Evolutionary conservation across 2,113 vertebrate genomes (phyloP), one percentile per base, ranked within the genome.

Genomic region (Rhadina sibilatrix): DNA sequence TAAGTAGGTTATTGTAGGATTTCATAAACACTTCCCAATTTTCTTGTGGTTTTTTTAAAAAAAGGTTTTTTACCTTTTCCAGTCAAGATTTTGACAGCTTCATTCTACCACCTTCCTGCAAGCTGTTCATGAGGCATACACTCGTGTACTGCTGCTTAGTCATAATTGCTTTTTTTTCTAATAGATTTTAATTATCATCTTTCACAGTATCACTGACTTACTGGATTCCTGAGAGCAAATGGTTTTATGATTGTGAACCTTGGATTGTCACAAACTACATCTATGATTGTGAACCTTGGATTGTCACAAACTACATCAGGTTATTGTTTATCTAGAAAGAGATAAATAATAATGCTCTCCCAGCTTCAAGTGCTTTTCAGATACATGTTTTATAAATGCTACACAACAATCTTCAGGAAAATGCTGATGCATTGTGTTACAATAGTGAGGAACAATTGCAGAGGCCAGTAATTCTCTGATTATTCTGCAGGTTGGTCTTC

Each of bases 401-500:
- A 4, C 15, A 10, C 37, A 52, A 22, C 65, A 42, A 19, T 54
- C 10, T 75, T 61, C 40, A 69, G 31, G 68, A 25, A 44, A 75
- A 42, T 38, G 21, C 27, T 50, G 16, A 13, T 4, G 3, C 17
- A 6, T 16, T 80, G 28, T 64, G 54, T 54, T 76, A 40, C 9
- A 56, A 1, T 11, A 74, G 18, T 31, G 35, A 70, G 42, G 76
- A 63, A 30, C 11, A n/a, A 47, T 65, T 40, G 37, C 64, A 49
- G 72, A 78, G 27, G 27, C 24, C 9, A 66, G 5, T 79, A 59
- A 90, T 74, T 95, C n/a, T 87, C 47, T 47, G 30, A 50, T 85
- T 97, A 69, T 92, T 83, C 94, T 83, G 14, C 90, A 99, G 99
- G 99, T 99, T 83, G 99, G 99, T 38, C 98, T 99, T 85, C 99